Conservation (phyloP, 2,888 invertebrate species). For the Marasmarcha lunaedactyla region DNA sequence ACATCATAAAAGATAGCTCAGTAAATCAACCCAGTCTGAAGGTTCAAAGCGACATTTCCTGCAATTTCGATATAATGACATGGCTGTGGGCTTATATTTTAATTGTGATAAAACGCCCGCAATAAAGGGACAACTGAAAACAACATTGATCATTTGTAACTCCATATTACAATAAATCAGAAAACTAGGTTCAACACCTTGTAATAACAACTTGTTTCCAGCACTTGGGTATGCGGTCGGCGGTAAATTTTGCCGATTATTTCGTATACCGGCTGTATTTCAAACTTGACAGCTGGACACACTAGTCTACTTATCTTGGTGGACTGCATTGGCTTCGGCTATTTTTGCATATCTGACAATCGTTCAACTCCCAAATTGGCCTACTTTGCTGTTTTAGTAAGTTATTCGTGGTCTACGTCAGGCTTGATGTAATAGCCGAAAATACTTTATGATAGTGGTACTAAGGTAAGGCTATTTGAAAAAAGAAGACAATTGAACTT, state of each 20-base stretch:
- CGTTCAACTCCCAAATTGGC: neutral
- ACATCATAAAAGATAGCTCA: no score
- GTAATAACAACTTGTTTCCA: slow-evolving; percentile 50
- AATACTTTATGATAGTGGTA: no score
- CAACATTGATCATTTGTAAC: slow-evolving; percentile 51
- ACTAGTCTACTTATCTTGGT: slow-evolving; percentile 32
- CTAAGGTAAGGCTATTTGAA: no score
- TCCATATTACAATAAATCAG: slow-evolving; percentile 49
- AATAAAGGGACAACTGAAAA: slow-evolving; percentile 42
- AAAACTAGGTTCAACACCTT: slow-evolving; percentile 56
- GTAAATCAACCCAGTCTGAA: no score
- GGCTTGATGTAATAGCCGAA: neutral
- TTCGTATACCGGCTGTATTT: slow-evolving; percentile 40
- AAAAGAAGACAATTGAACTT: no score
- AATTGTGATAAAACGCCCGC: slow-evolving; percentile 33
- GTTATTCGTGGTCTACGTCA: neutral
- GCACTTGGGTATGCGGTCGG: slow-evolving; percentile 31
- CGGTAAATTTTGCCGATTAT: slow-evolving; percentile 40
- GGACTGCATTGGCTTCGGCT: slow-evolving; percentile 25
- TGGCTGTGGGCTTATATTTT: slow-evolving; percentile 17
- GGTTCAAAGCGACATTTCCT: no score
- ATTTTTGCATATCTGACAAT: slow-evolving; percentile 30
- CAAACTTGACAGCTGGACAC: slow-evolving; percentile 35
- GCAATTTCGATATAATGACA: no score
- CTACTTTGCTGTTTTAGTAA: neutral